Evolutionary conservation across 2,113 vertebrate species (phyloP), one percentile per base, ranked within the genome.

Genomic region (Opisthocomus hoazin): DNA sequence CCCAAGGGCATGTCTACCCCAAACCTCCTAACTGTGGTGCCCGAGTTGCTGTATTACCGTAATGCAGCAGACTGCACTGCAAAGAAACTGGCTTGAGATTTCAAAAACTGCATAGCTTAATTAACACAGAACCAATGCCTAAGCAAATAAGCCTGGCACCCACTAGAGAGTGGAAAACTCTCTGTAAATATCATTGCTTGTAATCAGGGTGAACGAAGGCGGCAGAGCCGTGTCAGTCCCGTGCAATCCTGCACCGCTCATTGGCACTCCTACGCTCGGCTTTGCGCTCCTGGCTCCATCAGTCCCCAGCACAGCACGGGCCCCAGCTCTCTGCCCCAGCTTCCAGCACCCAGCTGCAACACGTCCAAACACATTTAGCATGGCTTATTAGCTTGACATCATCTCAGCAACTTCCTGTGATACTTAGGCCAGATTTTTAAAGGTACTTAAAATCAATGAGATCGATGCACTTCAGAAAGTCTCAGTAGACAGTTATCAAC

Each of bases 191-290:
- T 4, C 36, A 56, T n/a, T 29, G 29, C 26, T 75, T 51, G 65
- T 11, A 41, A 60, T 30, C 69, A 32, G 76, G 63, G 51, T 6
- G 9, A 64, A 60, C 5, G 9, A 64, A 60, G 54, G 12, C 5
- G 9, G 54, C 43, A 68, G 39, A 54, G 45, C n/a, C 39, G 21
- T 21, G 21, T 13, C 13, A 58, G 69, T 12, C 32, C 19, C 2
- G 1, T 11, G 27, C 63, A 37, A 54, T n/a, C 37, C 63, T 26
- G 30, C 51, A 46, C 39, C 3, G 1, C 9, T 34, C 60, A 39
- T 2, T 0, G 0, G 27, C 39, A 5, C 29, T 48, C 10, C 37
- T 71, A 23, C 29, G n/a, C 39, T 43, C 4, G 0, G 30, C 12
- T 66, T 56, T 46, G 21, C 20, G 15, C 24, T 61, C 20, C 37